Conservation (phyloP, 2,888 invertebrate species). For the Epinotia ramella region DNA sequence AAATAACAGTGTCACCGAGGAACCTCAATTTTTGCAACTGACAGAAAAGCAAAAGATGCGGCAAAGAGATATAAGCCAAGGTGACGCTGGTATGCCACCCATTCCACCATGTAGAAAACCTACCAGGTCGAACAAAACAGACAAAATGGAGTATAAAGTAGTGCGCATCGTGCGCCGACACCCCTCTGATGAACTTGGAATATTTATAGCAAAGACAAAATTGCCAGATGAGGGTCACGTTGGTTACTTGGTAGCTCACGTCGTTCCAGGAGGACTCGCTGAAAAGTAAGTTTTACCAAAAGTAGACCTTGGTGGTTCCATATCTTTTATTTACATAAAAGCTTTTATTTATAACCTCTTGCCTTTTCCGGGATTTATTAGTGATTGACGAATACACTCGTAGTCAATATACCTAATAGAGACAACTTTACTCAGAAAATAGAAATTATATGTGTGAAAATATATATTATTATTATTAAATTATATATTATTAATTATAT, state of each 20-base stretch:
- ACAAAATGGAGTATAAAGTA: conserved; percentile 76
- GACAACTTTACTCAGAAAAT: too few relatives aligned
- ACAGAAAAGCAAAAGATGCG: conserved; percentile 83
- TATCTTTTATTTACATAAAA: background rate
- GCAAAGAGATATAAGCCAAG: conserved; percentile 72
- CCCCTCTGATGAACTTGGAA: conserved; percentile 88
- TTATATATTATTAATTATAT: too few relatives aligned
- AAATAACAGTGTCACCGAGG: conserved; percentile 69
- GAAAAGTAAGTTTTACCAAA: conserved; percentile 83
- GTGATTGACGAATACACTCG: too few relatives aligned
- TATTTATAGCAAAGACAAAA: conserved; percentile 89
- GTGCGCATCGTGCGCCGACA: conserved; percentile 85
- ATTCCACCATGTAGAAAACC: conserved; percentile 79
- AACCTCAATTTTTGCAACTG: conserved; percentile 77
- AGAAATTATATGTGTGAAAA: too few relatives aligned
- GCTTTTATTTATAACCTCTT: too few relatives aligned
- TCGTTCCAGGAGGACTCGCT: conserved; percentile 89
- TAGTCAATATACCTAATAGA: too few relatives aligned
- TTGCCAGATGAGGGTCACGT: conserved; percentile 85
- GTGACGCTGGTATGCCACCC: conserved; percentile 79
- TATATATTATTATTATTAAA: too few relatives aligned
- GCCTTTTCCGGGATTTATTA: too few relatives aligned
- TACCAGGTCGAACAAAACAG: conserved; percentile 63
- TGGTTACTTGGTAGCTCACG: conserved; percentile 89
- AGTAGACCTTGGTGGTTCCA: background rate